phyloP scores from a whole-genome alignment of 2,888 invertebrate genomes.

The Drosophila lacicola region DNA sequence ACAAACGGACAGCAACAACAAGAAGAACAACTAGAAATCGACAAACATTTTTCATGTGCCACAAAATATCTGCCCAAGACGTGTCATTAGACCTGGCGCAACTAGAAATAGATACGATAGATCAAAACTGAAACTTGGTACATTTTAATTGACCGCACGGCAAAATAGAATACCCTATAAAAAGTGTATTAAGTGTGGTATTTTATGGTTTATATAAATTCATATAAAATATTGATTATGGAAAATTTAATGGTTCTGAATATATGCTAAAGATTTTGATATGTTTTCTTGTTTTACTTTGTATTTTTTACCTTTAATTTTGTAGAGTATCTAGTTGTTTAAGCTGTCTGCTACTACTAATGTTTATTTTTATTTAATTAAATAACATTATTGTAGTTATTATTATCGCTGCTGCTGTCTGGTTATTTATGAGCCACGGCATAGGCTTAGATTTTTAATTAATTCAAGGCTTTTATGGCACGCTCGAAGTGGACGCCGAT shows the following conservation, averaged over 20 bases:
- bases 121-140: slow-evolving; percentile 26
- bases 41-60: slow-evolving; percentile 47
- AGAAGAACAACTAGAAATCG: slow-evolving; percentile 38
- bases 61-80: slow-evolving; percentile 36
- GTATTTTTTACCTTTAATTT: not conserved
- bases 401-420: slow-evolving; percentile 36
- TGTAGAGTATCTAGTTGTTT: slow-evolving; percentile 26
- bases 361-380: slow-evolving; percentile 18
- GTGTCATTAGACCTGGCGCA: slow-evolving; percentile 38
- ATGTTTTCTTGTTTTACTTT: not conserved
- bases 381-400: slow-evolving; percentile 39
- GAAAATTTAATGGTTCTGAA: no score
- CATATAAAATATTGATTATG: no score
- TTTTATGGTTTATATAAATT: not conserved
- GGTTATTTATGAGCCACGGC: slow-evolving; percentile 71
- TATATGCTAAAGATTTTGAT: no score
- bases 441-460: slow-evolving; percentile 81
- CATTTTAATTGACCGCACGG: slow-evolving; percentile 54
- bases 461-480: slow-evolving; percentile 77
- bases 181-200: not conserved
- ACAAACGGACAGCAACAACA: slow-evolving; percentile 13
- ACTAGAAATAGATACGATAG: slow-evolving; percentile 33
- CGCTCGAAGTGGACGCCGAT: slow-evolving; percentile 34
- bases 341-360: slow-evolving; percentile 1
- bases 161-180: slow-evolving; percentile 4